phyloP scores from a whole-genome alignment of 2,113 vertebrate genomes.

The Centrocercus urophasianus region DNA sequence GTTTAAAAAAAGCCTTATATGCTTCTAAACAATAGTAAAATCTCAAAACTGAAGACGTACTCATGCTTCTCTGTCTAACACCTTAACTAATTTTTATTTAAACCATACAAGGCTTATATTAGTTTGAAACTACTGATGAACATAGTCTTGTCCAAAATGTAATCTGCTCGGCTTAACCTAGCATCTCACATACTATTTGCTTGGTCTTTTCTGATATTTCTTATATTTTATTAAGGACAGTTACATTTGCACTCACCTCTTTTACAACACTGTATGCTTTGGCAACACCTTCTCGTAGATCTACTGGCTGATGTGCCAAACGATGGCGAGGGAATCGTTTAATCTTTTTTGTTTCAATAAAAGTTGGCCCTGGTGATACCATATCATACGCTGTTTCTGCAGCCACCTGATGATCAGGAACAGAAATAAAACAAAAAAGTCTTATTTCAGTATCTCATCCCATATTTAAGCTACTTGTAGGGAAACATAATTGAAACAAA shows the following conservation, averaged over 20 bases:
- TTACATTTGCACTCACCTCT: conserved; percentile 82
- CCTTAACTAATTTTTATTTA: neutral
- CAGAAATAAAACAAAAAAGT: neutral
- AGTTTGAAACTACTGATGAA: neutral
- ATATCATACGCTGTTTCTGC: conserved; percentile 98
- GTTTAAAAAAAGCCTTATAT: neutral
- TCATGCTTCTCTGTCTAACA: neutral
- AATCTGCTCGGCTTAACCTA: neutral
- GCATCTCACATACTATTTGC: neutral
- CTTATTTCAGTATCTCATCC: neutral
- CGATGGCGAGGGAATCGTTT: conserved; percentile 90
- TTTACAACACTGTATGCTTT: conserved; percentile 97
- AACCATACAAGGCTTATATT: neutral
- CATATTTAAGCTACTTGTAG: neutral
- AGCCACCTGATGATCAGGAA: conserved; percentile 83
- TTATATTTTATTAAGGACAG: neutral
- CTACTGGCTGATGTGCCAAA: conserved; percentile 92
- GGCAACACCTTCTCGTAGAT: conserved; percentile 95
- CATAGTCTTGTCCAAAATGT: neutral
- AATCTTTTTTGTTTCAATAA: conserved; percentile 85
- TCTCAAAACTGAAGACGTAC: neutral
- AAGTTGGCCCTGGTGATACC: conserved; percentile 93
- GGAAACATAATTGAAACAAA: neutral
- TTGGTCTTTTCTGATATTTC: neutral
- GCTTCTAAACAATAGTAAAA: neutral